phyloP scores from a whole-genome alignment of 2,113 vertebrate species.

The Megaceryle torquata region DNA sequence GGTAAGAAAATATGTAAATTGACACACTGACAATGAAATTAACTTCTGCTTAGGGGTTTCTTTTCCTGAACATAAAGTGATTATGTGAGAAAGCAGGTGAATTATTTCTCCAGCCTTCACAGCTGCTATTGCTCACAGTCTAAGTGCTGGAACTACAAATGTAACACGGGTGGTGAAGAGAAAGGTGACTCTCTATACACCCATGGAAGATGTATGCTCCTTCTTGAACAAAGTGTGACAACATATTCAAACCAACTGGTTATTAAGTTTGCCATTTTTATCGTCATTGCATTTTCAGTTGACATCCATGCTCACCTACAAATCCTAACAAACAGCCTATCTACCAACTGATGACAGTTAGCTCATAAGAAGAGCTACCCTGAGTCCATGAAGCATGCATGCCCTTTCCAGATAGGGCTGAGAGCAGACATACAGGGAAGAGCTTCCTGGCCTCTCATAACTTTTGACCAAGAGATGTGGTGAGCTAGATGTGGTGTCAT shows the following conservation, averaged over 20 bases:
- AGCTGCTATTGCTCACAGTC: not conserved
- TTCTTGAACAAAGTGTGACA: not conserved
- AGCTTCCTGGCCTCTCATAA: not conserved
- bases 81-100: not conserved
- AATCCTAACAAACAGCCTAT: not conserved
- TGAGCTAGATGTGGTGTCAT: not conserved
- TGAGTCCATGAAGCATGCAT: not conserved
- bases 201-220: not conserved
- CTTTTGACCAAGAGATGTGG: not conserved
- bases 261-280: not conserved
- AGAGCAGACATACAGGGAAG: not conserved
- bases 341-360: not conserved
- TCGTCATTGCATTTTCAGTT: not conserved
- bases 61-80: not conserved
- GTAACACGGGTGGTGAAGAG: fast-evolving
- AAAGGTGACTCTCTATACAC: not conserved
- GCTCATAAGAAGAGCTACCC: not conserved
- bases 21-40: not conserved
- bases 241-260: not conserved
- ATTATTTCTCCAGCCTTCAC: not conserved
- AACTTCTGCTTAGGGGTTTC: not conserved
- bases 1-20: not conserved
- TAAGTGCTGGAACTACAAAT: not conserved
- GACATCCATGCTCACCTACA: not conserved
- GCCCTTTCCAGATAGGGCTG: not conserved